phyloP scores from a whole-genome alignment of 2,888 invertebrate genomes.

The Muscina levida region DNA sequence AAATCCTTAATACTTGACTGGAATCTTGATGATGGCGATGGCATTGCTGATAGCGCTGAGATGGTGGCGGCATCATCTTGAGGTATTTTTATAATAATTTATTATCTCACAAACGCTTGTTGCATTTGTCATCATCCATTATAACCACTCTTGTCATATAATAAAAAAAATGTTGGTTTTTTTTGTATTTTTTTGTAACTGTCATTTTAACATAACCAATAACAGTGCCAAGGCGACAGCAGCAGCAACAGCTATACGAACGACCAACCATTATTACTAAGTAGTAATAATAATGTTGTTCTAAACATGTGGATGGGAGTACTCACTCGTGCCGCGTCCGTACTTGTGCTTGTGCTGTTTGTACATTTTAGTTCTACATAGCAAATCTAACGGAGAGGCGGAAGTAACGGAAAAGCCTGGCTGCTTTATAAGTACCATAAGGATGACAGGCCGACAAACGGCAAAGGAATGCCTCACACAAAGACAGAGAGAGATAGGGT shows the following conservation, averaged over 20 bases:
- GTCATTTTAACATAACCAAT: slow-evolving; percentile 15
- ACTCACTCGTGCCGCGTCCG: neutral
- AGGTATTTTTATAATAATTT: slow-evolving; percentile 52
- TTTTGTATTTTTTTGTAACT: neutral
- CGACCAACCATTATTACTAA: too few relatives aligned
- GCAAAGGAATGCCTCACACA: neutral
- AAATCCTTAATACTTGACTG: too few relatives aligned
- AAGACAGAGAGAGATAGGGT: slow-evolving; percentile 12
- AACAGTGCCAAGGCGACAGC: neutral
- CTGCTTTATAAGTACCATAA: too few relatives aligned
- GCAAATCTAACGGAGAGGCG: too few relatives aligned
- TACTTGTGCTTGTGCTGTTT: too few relatives aligned
- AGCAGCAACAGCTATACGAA: slow-evolving; percentile 26
- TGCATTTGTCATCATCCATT: slow-evolving; percentile 54
- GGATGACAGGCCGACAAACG: too few relatives aligned
- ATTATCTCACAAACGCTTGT: slow-evolving; percentile 51
- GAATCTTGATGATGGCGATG: neutral
- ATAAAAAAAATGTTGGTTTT: too few relatives aligned
- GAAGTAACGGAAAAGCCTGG: too few relatives aligned
- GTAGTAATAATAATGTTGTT: slow-evolving; percentile 49
- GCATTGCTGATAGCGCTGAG: neutral
- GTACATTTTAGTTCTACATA: too few relatives aligned
- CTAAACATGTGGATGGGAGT: slow-evolving; percentile 43
- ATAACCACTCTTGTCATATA: slow-evolving; percentile 1
- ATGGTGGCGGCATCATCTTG: neutral